Evolutionary conservation across 2,797 vertebrate species (phyloP).

Genomic region (Neolamprologus multifasciatus): DNA sequence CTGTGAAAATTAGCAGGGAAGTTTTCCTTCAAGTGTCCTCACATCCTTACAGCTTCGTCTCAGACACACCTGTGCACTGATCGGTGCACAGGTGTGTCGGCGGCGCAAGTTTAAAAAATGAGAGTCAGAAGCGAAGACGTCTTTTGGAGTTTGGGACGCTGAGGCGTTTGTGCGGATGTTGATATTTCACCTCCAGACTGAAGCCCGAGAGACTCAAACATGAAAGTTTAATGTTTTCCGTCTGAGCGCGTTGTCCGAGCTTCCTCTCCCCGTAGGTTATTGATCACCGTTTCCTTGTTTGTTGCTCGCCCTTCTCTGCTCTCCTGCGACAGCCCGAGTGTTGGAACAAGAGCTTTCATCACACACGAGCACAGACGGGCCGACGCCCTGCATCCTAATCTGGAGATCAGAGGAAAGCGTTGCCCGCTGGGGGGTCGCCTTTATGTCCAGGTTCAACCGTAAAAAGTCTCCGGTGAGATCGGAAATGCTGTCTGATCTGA

Average conservation of each 20-base stretch:
- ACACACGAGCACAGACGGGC: not conserved
- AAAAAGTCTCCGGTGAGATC: not conserved
- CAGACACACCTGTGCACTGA: too few species aligned
- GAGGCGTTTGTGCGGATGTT: not conserved
- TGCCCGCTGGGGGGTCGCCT: not conserved
- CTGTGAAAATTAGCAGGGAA: not conserved
- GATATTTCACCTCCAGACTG: not conserved
- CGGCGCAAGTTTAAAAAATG: not conserved
- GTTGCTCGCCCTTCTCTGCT: not conserved
- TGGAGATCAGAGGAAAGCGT: not conserved
- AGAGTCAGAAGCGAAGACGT: not conserved
- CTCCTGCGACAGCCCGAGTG: not conserved
- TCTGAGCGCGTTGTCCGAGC: not conserved
- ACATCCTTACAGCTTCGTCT: not conserved
- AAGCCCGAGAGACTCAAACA: not conserved
- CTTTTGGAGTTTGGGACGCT: not conserved
- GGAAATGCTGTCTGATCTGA: not conserved
- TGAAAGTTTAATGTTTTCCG: slow-evolving; percentile 22
- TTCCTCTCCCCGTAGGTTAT: not conserved
- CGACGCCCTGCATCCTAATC: slow-evolving; percentile 10
- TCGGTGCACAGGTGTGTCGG: not conserved
- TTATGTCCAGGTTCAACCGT: not conserved
- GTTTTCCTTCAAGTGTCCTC: not conserved
- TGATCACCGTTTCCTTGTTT: slow-evolving; percentile 31
- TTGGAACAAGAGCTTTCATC: slow-evolving; percentile 23